Evolutionary conservation across 2,888 invertebrate genomes (phyloP).

Genomic region (Rugalucina vietnamica): DNA sequence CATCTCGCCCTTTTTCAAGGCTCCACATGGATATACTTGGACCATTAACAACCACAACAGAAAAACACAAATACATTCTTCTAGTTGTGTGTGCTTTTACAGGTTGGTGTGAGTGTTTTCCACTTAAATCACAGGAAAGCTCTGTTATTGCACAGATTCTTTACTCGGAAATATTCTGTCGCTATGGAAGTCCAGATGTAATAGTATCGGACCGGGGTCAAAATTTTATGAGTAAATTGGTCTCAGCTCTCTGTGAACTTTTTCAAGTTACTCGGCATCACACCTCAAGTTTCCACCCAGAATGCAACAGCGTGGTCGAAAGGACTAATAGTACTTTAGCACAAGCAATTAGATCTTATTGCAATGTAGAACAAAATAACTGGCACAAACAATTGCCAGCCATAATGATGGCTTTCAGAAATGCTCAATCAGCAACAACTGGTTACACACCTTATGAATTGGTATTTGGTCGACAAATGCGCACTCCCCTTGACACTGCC

Average conservation of each 20-base stretch:
- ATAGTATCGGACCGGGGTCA: slow-evolving; percentile 56
- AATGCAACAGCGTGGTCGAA: slow-evolving; percentile 51
- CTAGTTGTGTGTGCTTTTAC: slow-evolving; percentile 39
- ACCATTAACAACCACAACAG: slow-evolving; percentile 35
- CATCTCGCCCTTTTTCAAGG: slow-evolving; percentile 28
- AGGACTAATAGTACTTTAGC: slow-evolving; percentile 45
- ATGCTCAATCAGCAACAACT: slow-evolving; percentile 35
- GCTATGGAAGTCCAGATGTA: slow-evolving; percentile 53
- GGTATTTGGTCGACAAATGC: slow-evolving; percentile 39
- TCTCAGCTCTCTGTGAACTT: slow-evolving; percentile 59
- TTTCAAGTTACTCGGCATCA: slow-evolving; percentile 53
- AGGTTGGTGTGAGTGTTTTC: slow-evolving; percentile 30
- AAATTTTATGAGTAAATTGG: slow-evolving; percentile 55
- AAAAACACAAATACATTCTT: slow-evolving; percentile 51
- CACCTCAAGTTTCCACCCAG: slow-evolving; percentile 61
- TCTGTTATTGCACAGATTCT: slow-evolving; percentile 52
- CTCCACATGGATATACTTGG: slow-evolving; percentile 59
- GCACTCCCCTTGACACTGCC: slow-evolving; percentile 25
- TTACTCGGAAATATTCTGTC: slow-evolving; percentile 54
- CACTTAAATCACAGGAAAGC: slow-evolving; percentile 43
- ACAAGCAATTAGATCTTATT: slow-evolving; percentile 52
- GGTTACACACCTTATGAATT: slow-evolving; percentile 33
- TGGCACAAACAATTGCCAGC: slow-evolving; percentile 47
- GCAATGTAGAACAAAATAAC: slow-evolving; percentile 43
- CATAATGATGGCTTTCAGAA: slow-evolving; percentile 58